These are phyloP conservation scores for Microplitis manilae DNA, from an alignment of 2,888 invertebrate genomes.

Conservation along the genomic window DNA sequence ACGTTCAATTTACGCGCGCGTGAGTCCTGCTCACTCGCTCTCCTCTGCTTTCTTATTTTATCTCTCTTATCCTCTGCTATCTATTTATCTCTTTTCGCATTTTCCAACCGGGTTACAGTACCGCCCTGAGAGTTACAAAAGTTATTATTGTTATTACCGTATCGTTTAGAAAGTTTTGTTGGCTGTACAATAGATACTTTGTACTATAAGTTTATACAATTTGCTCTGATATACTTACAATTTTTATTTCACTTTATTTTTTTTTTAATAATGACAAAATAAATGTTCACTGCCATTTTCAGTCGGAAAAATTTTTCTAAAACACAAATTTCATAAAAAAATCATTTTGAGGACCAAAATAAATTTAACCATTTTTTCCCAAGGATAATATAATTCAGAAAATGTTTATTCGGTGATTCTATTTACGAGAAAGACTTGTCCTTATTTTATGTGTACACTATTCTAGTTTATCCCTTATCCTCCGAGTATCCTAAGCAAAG, in stretches of 20 bases:
- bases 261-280: background rate
- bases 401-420: conserved; percentile 43
- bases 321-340: too few species aligned
- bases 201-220: conserved; percentile 7
- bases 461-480: conserved; percentile 36
- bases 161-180: conserved; percentile 71
- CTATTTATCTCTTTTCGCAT: conserved; percentile 32
- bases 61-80: conserved; percentile 29
- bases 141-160: conserved; percentile 71
- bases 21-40: conserved; percentile 48
- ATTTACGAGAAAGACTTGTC: conserved; percentile 52
- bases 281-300: background rate
- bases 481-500: conserved; percentile 15
- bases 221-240: conserved; percentile 19
- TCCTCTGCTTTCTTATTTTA: conserved; percentile 37
- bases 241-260: background rate
- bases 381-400: too few species aligned
- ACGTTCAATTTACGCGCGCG: conserved; percentile 70
- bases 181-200: conserved; percentile 60
- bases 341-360: too few species aligned
- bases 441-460: conserved; percentile 16
- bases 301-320: too few species aligned
- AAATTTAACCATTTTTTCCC: too few species aligned
- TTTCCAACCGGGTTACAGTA: conserved; percentile 30
- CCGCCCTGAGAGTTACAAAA: conserved; percentile 66